Base-by-base conservation (phyloP, 1,140 invertebrate species). In the Zaprionus taronus region DNA sequence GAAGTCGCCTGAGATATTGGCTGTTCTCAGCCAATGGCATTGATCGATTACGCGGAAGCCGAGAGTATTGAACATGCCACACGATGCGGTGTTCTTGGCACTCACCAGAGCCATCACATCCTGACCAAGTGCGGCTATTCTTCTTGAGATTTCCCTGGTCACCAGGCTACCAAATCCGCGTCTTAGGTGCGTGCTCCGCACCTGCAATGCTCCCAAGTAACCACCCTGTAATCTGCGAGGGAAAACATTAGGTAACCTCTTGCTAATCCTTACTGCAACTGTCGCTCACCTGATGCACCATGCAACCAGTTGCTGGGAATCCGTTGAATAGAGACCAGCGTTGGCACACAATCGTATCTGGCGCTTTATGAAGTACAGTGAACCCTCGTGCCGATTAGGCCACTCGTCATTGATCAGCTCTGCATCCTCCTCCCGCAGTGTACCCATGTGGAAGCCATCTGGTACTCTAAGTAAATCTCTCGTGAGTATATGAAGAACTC, bases 91-190 rank as follows among this genome's bases (percentile, higher is more conserved):
- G 76, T 93, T 93, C 1, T 62, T n/a, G 6, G 68, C 53, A 28
- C 65, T 41, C 0, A 93, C 92, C 2, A 91, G 72, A 0, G 86
- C 92, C 79, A 93, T 83, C 0, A 91, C 89, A 77, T 93, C 85
- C 34, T 91, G 71, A 3, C 92, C 92, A 14, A 85, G 62, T 17
- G 77, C 71, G 2, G 91, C 93, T 5, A 93, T 79, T 4, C 84
- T 73, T 41, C 82, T 78, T 0, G 89, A 64, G 2, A 93, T 82
- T n/a, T 81, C 81, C 62, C 77, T 77, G 5, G 89, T 79, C 12
- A 93, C 85, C 12, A 93, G 34, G 22, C 67, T 82, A 28, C 91
- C 93, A 36, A 93, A 92, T n/a, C 93, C 93, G 1, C 81, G 91
- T 36, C 92, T 74, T 28, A 91, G 81, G 24, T 93, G 72, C 2